Percentiles rank a stretch among this genome's conserved stretches.
phyloP scores from a whole-genome alignment of 2,888 invertebrate genomes.

The Agrochola circellaris region DNA sequence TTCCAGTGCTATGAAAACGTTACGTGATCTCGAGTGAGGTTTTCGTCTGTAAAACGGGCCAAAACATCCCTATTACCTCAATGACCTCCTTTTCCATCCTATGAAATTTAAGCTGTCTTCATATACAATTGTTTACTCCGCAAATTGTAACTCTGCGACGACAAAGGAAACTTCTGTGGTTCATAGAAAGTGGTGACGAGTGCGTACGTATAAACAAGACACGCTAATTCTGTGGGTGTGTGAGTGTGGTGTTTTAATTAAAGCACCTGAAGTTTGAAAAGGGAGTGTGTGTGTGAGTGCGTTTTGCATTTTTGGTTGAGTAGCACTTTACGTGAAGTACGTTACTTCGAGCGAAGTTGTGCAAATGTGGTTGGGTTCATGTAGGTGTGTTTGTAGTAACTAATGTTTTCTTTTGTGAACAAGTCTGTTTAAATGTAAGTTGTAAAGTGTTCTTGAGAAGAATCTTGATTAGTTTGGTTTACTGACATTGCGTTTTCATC shows the following conservation, averaged over 20 bases:
- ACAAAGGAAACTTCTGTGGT: conserved; percentile 66
- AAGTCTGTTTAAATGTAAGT: conserved; percentile 26
- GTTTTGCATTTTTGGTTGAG: conserved; percentile 54
- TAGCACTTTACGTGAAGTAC: conserved; percentile 42
- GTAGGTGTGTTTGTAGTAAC: conserved; percentile 13
- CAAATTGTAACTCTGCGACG: conserved; percentile 38
- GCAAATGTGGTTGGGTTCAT: conserved; percentile 50
- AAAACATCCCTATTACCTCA: conserved; percentile 75
- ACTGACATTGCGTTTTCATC: neutral
- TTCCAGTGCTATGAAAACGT: conserved; percentile 84
- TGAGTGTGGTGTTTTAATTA: conserved; percentile 56
- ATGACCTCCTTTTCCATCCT: conserved; percentile 64
- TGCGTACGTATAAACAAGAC: conserved; percentile 39
- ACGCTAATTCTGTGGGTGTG: conserved; percentile 31
- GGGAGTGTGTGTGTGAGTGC: conserved; percentile 42
- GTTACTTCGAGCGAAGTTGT: conserved; percentile 40
- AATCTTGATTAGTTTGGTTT: conserved; percentile 5
- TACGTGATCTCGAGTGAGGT: conserved; percentile 81
- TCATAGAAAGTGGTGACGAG: conserved; percentile 44
- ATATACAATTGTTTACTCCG: conserved; percentile 50
- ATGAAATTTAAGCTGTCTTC: conserved; percentile 65
- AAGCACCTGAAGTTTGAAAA: conserved; percentile 50
- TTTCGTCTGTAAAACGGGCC: conserved; percentile 73
- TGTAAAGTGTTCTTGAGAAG: conserved; percentile 18
- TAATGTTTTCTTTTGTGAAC: conserved; percentile 33